These are phyloP conservation scores for Erythrolamprus reginae DNA, from an alignment of 2,113 vertebrate genomes.

Conservation along the genomic window DNA sequence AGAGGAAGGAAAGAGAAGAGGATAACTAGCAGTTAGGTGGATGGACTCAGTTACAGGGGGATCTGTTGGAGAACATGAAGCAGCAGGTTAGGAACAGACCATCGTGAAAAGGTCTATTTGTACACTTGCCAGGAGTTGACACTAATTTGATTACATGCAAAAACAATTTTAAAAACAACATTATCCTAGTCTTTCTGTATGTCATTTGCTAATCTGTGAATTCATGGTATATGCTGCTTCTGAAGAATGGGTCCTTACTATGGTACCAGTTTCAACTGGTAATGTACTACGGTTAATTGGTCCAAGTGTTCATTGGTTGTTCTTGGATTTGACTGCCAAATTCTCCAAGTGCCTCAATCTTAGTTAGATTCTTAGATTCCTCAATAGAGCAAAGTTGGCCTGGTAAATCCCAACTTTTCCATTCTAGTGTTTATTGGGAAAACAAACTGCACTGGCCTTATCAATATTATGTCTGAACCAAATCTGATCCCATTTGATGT, in stretches of 20 bases:
- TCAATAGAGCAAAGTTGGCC: not conserved
- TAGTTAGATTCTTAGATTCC: not conserved
- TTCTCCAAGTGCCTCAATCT: not conserved
- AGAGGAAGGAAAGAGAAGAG: not conserved
- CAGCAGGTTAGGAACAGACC: not conserved
- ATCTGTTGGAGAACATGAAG: not conserved
- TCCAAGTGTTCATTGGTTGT: not conserved
- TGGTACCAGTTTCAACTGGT: not conserved
- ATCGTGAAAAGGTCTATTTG: not conserved
- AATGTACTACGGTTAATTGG: not conserved
- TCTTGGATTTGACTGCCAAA: not conserved
- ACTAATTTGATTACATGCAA: not conserved
- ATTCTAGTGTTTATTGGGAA: not conserved
- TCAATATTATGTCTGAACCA: not conserved
- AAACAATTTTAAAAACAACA: not conserved
- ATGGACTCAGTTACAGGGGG: not conserved
- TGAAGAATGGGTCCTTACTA: not conserved
- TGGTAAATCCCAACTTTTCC: not conserved
- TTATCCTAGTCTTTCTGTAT: not conserved
- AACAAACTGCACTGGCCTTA: not conserved
- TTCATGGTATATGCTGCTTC: not conserved
- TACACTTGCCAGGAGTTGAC: not conserved
- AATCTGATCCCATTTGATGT: not conserved
- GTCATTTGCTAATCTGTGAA: not conserved
- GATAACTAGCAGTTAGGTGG: not conserved